Conservation (phyloP, 2,797 vertebrate species). For the Dipus sagitta region DNA sequence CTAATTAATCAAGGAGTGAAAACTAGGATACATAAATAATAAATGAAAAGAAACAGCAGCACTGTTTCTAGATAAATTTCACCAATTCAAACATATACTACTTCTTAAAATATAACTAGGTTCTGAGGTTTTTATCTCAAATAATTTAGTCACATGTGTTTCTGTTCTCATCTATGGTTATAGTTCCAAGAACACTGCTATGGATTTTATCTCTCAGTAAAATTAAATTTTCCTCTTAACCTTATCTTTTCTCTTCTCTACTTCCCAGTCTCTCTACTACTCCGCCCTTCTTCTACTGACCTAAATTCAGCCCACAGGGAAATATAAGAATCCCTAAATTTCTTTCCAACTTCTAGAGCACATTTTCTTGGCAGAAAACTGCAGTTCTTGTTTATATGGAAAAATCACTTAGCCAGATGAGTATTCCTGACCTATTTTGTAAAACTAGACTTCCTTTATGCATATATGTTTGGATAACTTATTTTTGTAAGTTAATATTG, state of each 20-base stretch:
- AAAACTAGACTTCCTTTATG: neutral
- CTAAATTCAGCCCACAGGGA: constrained; percentile 67
- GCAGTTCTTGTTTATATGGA: constrained; percentile 56
- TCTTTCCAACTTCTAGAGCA: constrained; percentile 72
- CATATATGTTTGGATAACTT: constrained; percentile 38
- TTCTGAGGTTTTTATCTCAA: constrained; percentile 20
- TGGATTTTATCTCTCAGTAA: constrained; percentile 14
- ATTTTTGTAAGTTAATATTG: constrained; percentile 49
- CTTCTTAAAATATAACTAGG: neutral
- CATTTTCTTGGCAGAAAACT: constrained; percentile 74
- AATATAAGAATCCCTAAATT: constrained; percentile 63
- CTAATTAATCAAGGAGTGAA: neutral
- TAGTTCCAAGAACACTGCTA: neutral
- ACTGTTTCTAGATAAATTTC: neutral
- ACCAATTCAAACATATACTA: neutral
- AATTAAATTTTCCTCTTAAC: constrained; percentile 28
- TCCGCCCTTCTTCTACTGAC: constrained; percentile 21
- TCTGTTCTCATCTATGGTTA: neutral
- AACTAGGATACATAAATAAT: constrained; percentile 1
- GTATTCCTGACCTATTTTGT: constrained; percentile 60
- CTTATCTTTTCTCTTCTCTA: neutral
- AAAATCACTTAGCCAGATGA: constrained; percentile 70
- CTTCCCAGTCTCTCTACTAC: neutral
- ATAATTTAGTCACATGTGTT: constrained; percentile 34
- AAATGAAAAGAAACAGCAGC: constrained; percentile 4